A percentile compares a stretch with the other conserved stretches of the same genome.
These are phyloP conservation scores for Coregonus ussuriensis DNA, from an alignment of 2,797 vertebrate genomes.

Conservation along the genomic window DNA sequence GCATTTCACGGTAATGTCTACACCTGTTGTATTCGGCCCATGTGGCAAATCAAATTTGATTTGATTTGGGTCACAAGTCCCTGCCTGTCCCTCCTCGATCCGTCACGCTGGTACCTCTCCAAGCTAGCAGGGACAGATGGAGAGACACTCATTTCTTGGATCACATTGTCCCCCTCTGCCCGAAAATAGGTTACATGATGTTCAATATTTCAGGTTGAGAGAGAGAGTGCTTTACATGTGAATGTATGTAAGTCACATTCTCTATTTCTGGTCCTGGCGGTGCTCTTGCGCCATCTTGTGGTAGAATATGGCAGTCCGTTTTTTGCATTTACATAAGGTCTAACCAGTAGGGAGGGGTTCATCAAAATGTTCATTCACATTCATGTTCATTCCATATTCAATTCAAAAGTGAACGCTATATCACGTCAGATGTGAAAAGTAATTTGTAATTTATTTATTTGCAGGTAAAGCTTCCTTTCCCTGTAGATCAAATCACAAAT, in stretches of 20 bases:
- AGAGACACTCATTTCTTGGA: slow-evolving; percentile 52
- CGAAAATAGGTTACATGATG: slow-evolving; percentile 42
- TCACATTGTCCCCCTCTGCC: slow-evolving; percentile 52
- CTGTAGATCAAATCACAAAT: slow-evolving; percentile 99
- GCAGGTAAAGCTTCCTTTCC: slow-evolving; percentile 98
- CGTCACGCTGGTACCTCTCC: slow-evolving; percentile 54
- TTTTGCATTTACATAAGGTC: not conserved
- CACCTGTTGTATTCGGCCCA: too few species aligned
- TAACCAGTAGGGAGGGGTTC: not conserved
- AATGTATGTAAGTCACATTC: slow-evolving; percentile 3
- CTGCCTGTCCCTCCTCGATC: slow-evolving; percentile 39
- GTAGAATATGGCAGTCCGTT: slow-evolving; percentile 7
- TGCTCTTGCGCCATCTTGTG: slow-evolving; percentile 68
- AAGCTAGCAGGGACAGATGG: slow-evolving; percentile 55
- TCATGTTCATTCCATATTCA: too few species aligned
- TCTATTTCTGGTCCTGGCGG: not conserved
- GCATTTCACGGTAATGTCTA: too few species aligned
- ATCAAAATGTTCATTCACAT: not conserved
- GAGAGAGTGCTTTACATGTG: slow-evolving; percentile 10
- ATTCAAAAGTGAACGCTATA: too few species aligned
- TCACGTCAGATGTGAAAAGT: not conserved
- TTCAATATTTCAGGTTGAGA: slow-evolving; percentile 40
- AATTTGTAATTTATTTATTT: slow-evolving; percentile 45
- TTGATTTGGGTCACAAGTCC: slow-evolving; percentile 25
- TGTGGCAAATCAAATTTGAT: too few species aligned